Base-by-base conservation (phyloP, 2,888 invertebrate genomes). In the Rotaria magnacalcarata region DNA sequence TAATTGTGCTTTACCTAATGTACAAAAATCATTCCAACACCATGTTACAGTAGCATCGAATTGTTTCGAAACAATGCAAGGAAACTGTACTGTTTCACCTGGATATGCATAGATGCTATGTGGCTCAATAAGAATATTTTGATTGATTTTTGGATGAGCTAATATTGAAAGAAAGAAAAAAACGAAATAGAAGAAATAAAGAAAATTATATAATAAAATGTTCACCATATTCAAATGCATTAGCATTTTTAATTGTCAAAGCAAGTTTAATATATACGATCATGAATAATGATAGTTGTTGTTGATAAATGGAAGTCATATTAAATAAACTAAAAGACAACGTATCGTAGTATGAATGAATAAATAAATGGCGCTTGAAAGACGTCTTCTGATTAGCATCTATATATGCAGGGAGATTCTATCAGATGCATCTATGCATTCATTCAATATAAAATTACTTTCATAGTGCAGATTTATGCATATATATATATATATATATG, bases 1-100 rank as follows among this genome's bases (percentile, higher is more conserved):
- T 34, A 67, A 67, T 67, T 67, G 67, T 80, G 80, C 41, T 47
- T 47, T 47, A 4, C 80, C 80, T n/a, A 80, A n/a, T 24, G 80
- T 80, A 43, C 80, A 80, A 80, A 80, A 80, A 47, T 47, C 80
- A 80, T 80, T 80, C 80, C 80, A 80, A 47, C 80, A 80, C 80
- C 80, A 80, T 24, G 47, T 80, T 4, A 80, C 80, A 47, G 24
- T 47, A 47, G 47, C 47, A 47, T 47, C 21, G 5, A 47, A 47
- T 80, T 43, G 47, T 80, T 43, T 80, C 6, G 67, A 67, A 80
- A 80, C 47, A 80, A 80, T 80, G 19, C 80, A 80, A 14, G 80
- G 47, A 47, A 80, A 43, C 34, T 47, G 47, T 47, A 80, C 8
- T 80, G 80, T 80, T 21, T 80, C 80, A 80, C 80, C 80, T 43